Conservation (phyloP, 2,888 invertebrate species). For the Leptogaster cylindrica region DNA sequence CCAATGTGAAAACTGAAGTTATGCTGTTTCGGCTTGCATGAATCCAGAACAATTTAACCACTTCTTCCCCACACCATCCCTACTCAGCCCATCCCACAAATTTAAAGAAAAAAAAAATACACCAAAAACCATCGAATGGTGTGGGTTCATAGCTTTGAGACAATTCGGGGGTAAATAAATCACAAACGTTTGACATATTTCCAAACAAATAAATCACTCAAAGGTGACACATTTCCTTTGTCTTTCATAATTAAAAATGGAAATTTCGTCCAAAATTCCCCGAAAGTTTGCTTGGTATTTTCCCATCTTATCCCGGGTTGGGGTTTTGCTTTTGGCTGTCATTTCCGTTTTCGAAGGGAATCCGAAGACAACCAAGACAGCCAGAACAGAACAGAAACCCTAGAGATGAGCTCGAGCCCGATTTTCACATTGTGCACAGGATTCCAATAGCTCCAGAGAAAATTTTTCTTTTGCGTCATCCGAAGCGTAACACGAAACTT, state of each 20-base stretch:
- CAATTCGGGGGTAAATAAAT: conserved; percentile 49
- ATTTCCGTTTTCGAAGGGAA: conserved; percentile 56
- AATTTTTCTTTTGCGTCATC: conserved; percentile 43
- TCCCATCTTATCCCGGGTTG: conserved; percentile 4
- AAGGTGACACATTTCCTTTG: conserved; percentile 59
- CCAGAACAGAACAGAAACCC: conserved; percentile 43
- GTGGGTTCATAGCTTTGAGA: no score
- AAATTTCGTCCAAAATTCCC: conserved; percentile 42
- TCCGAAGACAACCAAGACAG: conserved; percentile 47
- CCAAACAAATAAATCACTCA: conserved; percentile 61
- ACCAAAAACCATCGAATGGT: no score
- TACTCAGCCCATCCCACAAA: no score
- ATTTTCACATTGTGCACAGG: conserved; percentile 21
- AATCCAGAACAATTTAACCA: no score
- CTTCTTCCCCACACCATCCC: no score
- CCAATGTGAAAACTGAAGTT: no score
- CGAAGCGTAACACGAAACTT: conserved; percentile 48
- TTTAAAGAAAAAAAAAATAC: no score
- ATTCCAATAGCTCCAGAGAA: conserved; percentile 8
- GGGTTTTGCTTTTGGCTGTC: conserved; percentile 51
- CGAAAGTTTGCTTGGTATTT: conserved; percentile 12
- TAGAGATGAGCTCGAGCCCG: conserved; percentile 1
- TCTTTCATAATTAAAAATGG: conserved; percentile 60
- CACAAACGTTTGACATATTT: conserved; percentile 59
- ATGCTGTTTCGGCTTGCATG: no score